These are phyloP conservation scores for Semnornis frantzii DNA, from an alignment of 2,113 vertebrate species.

Conservation along the genomic window DNA sequence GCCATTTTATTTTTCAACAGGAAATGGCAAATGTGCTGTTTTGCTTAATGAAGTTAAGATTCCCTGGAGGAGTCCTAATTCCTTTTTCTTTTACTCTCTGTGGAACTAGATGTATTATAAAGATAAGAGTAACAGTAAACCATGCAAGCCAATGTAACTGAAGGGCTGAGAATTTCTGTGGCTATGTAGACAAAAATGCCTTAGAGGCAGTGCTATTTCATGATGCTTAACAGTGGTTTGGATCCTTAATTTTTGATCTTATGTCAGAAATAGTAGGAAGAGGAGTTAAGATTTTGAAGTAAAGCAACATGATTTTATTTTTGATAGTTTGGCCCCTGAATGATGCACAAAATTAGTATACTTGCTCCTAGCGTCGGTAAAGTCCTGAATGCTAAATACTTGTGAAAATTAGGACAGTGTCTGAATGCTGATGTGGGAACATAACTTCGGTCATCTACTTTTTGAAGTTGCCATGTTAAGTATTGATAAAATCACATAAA, in stretches of 20 bases:
- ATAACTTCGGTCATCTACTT: neutral
- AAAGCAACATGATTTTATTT: neutral
- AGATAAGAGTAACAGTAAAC: conserved; percentile 16
- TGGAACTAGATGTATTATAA: neutral
- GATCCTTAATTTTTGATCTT: neutral
- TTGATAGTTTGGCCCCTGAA: neutral
- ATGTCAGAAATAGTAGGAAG: neutral
- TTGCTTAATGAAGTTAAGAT: conserved; percentile 41
- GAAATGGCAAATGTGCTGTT: conserved; percentile 37
- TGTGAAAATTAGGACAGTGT: neutral
- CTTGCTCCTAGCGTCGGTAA: neutral
- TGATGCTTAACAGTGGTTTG: neutral
- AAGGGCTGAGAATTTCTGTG: neutral
- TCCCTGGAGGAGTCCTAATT: conserved; percentile 24
- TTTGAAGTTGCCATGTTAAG: neutral
- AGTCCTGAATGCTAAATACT: neutral
- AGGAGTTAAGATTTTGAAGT: neutral
- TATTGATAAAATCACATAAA: neutral
- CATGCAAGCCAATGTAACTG: neutral
- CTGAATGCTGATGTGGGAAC: neutral
- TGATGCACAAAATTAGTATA: neutral
- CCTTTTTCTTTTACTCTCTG: neutral
- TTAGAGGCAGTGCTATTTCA: neutral
- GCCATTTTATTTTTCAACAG: conserved; percentile 43
- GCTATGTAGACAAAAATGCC: neutral